A percentile compares a stretch with the other conserved stretches of the same genome.
Evolutionary conservation across 2,888 invertebrate genomes (phyloP).

Genomic region (Pachliopta kotzebuea): DNA sequence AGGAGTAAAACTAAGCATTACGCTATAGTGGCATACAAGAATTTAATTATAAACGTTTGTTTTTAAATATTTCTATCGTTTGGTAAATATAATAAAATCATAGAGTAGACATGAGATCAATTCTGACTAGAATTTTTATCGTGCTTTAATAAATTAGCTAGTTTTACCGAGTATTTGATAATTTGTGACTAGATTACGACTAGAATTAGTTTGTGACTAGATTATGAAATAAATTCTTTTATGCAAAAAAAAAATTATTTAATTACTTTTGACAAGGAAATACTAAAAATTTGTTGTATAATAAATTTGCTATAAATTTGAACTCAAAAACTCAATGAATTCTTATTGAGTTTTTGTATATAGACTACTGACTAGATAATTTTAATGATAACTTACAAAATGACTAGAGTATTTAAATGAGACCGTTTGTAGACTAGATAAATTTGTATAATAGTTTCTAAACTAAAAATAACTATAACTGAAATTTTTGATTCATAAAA

Average conservation of each 20-base stretch:
- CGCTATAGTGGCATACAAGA: no score
- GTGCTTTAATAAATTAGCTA: constrained; percentile 2
- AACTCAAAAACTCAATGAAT: no score
- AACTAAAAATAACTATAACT: constrained; percentile 14
- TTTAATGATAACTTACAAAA: constrained; percentile 8
- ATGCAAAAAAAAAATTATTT: not conserved
- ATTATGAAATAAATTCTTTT: not conserved
- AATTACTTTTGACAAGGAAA: not conserved
- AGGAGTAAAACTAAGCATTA: no score
- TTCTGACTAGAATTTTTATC: constrained; percentile 6
- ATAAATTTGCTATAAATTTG: not conserved
- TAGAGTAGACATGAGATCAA: constrained; percentile 11
- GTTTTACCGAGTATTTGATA: not conserved
- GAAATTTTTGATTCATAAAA: not conserved
- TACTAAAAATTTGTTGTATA: not conserved
- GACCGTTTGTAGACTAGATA: constrained; percentile 28
- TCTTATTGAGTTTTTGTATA: no score
- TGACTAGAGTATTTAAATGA: constrained; percentile 29
- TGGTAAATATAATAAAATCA: not conserved
- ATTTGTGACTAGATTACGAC: not conserved
- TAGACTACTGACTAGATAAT: not conserved
- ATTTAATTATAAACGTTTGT: no score
- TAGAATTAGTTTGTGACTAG: not conserved
- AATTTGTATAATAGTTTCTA: not conserved
- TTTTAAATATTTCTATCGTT: no score